Conservation (phyloP, 2,797 vertebrate genomes). For the Rousettus madagascariensis region DNA sequence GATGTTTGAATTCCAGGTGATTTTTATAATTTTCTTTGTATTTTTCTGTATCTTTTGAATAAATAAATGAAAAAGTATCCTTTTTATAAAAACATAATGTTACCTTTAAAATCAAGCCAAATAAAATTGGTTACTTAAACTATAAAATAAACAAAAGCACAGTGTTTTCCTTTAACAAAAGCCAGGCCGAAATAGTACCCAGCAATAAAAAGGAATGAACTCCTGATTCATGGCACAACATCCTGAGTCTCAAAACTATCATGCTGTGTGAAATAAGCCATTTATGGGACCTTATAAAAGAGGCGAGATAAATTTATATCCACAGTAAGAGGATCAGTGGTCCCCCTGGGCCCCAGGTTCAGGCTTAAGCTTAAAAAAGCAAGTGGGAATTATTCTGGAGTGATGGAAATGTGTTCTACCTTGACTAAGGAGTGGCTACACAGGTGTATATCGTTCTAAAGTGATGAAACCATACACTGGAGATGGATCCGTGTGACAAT, state of each 20-base stretch:
- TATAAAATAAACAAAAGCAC: not conserved
- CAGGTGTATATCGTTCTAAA: not conserved
- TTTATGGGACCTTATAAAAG: not conserved
- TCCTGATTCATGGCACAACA: not conserved
- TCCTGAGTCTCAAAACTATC: not conserved
- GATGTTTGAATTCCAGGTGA: not conserved
- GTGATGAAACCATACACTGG: not conserved
- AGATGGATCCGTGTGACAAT: not conserved
- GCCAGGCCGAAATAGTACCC: not conserved
- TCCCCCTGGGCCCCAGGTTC: too few relatives aligned
- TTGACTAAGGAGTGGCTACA: not conserved
- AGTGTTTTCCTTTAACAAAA: not conserved
- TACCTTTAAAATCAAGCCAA: not conserved
- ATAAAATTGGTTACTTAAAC: not conserved
- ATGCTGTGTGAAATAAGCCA: not conserved
- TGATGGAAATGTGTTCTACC: not conserved
- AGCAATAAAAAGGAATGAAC: not conserved
- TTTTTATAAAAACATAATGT: not conserved
- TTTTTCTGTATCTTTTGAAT: not conserved
- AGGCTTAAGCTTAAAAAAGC: not conserved
- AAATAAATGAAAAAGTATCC: not conserved
- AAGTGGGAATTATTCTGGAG: not conserved
- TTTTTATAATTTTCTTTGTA: not conserved
- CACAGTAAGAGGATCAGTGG: too few relatives aligned
- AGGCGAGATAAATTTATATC: not conserved